Evolutionary conservation across 2,888 invertebrate species (phyloP).

Genomic region (Litoditis marina): DNA sequence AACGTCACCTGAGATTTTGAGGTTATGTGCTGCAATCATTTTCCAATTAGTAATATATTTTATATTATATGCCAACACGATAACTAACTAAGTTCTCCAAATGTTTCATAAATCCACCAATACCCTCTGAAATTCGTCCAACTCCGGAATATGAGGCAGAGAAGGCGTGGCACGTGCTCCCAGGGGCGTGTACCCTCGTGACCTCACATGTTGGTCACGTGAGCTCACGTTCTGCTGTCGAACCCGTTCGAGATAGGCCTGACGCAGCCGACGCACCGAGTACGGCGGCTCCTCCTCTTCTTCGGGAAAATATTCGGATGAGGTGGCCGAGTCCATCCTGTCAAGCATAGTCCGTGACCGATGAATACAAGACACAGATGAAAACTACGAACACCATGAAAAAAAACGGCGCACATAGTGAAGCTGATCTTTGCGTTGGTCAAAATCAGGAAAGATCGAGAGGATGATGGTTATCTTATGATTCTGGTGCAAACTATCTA

Average conservation of each 20-base stretch:
- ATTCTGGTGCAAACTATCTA: too few relatives aligned
- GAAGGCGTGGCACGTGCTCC: conserved; percentile 33
- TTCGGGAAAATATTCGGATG: conserved; percentile 16
- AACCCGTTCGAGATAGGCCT: conserved; percentile 39
- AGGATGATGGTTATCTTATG: too few relatives aligned
- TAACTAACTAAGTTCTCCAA: too few relatives aligned
- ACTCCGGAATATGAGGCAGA: conserved; percentile 50
- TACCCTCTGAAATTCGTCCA: conserved; percentile 32
- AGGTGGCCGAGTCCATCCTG: conserved; percentile 12
- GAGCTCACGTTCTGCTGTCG: conserved; percentile 5
- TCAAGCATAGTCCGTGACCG: too few relatives aligned
- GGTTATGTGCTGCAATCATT: not conserved
- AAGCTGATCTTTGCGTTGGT: too few relatives aligned
- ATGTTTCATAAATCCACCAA: too few relatives aligned
- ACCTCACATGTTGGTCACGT: conserved; percentile 4
- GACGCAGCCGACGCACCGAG: conserved; percentile 35
- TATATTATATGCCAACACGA: not conserved
- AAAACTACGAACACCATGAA: too few relatives aligned
- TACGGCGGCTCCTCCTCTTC: conserved; percentile 29
- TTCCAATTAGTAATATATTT: not conserved
- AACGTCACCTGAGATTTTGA: not conserved
- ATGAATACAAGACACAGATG: too few relatives aligned
- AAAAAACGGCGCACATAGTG: too few relatives aligned
- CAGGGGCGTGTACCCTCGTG: conserved; percentile 21
- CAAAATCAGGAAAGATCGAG: too few relatives aligned